Percentiles rank a stretch among this genome's conserved stretches.
Evolutionary conservation across 2,888 invertebrate species (phyloP).

Genomic region (Kuschelorhynchus macadamiae): DNA sequence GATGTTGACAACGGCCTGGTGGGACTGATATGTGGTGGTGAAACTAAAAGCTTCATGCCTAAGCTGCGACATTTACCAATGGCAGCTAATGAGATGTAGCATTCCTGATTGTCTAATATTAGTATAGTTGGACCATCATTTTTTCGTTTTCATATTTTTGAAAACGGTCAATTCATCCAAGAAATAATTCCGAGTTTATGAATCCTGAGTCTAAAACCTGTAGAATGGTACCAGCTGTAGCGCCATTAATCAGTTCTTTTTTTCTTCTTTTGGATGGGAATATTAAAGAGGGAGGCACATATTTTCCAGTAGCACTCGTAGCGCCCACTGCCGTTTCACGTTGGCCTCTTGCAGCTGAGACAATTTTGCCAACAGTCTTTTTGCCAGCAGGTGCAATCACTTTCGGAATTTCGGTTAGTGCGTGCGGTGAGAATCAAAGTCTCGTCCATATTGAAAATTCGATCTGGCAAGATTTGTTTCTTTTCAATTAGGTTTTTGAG

Average conservation of each 20-base stretch:
- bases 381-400: slow-evolving; percentile 62
- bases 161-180: slow-evolving; percentile 34
- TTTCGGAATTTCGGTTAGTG: slow-evolving; percentile 62
- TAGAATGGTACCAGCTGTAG: slow-evolving; percentile 16
- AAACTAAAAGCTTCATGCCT: no score
- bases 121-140: slow-evolving; percentile 5
- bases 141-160: slow-evolving; percentile 19
- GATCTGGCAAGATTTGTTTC: slow-evolving; percentile 33
- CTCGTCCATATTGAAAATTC: slow-evolving; percentile 61
- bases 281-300: slow-evolving; percentile 58
- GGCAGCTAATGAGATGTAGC: no score
- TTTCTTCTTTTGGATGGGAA: slow-evolving; percentile 40
- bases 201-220: slow-evolving; percentile 22
- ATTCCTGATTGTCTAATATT: no score
- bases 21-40: no score
- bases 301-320: slow-evolving; percentile 60
- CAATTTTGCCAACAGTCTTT: slow-evolving; percentile 63
- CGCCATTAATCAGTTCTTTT: slow-evolving; percentile 19
- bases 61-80: no score
- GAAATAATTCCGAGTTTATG: slow-evolving; percentile 31
- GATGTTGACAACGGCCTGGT: no score
- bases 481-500: slow-evolving; percentile 32
- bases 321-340: slow-evolving; percentile 45
- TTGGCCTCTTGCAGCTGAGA: slow-evolving; percentile 61
- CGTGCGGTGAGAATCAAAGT: slow-evolving; percentile 63